These are phyloP conservation scores for Diprion similis DNA, from an alignment of 1,140 invertebrate genomes.

Conservation along the genomic window DNA sequence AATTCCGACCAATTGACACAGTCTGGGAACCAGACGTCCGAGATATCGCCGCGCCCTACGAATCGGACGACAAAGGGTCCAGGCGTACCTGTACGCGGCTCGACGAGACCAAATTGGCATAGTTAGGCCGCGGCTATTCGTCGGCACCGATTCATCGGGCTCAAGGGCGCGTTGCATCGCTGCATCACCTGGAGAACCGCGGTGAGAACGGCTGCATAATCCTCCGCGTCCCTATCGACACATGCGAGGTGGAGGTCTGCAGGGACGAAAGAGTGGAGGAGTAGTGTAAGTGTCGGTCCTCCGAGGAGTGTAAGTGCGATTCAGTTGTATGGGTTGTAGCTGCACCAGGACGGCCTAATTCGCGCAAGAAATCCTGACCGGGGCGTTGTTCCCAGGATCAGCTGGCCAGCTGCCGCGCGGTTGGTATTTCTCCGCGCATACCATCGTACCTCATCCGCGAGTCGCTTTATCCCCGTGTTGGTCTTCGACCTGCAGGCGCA, in stretches of 20 bases:
- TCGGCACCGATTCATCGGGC: background rate
- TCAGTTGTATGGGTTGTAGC: background rate
- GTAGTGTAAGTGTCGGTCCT: background rate
- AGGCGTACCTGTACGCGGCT: slow-evolving; percentile 46
- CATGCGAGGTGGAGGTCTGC: too few species aligned
- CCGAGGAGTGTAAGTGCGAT: background rate
- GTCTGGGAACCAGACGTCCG: slow-evolving; percentile 52
- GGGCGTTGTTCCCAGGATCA: slow-evolving; percentile 62
- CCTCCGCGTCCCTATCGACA: background rate
- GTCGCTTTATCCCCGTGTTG: background rate
- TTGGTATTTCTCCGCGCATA: slow-evolving; percentile 57
- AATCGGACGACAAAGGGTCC: slow-evolving; percentile 20
- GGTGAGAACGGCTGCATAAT: slow-evolving; percentile 1
- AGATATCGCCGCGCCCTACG: slow-evolving; percentile 33
- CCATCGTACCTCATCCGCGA: slow-evolving; percentile 47
- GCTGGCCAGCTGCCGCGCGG: slow-evolving; percentile 49
- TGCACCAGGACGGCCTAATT: slow-evolving; percentile 54
- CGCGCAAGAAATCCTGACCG: slow-evolving; percentile 52
- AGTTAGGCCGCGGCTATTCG: background rate
- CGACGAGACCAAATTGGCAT: slow-evolving; percentile 44
- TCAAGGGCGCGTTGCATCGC: background rate
- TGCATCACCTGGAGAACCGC: background rate
- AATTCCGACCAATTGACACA: slow-evolving; percentile 60
- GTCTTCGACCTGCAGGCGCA: background rate
- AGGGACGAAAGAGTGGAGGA: background rate